A percentile compares a stretch with the other conserved stretches of the same genome.
These are phyloP conservation scores for Falco biarmicus DNA, from an alignment of 2,797 vertebrate species.

Conservation along the genomic window DNA sequence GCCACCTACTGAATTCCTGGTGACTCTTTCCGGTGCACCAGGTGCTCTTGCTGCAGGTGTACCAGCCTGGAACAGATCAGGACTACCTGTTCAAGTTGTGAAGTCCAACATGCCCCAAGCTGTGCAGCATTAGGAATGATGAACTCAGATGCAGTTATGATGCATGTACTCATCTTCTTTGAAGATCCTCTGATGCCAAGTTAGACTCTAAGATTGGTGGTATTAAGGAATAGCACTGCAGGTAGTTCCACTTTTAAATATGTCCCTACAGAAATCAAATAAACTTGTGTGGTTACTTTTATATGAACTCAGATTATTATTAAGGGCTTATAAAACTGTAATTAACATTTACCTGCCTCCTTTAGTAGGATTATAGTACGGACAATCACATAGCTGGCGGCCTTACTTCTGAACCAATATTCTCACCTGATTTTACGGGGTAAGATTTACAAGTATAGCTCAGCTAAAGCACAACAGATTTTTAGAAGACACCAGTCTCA, in stretches of 20 bases:
- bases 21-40: neutral
- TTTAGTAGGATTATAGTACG: neutral
- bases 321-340: neutral
- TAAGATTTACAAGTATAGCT: neutral
- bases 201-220: neutral
- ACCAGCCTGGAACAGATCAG: constrained; percentile 5
- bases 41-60: constrained; percentile 2
- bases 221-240: neutral
- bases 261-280: neutral
- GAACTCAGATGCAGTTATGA: neutral
- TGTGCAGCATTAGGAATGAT: neutral
- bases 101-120: neutral
- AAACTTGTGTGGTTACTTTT: neutral
- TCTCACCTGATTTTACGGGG: neutral
- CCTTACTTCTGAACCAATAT: neutral
- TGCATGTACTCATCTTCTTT: neutral
- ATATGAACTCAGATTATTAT: neutral
- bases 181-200: neutral
- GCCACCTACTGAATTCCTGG: constrained; percentile 21
- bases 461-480: neutral
- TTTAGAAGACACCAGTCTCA: neutral
- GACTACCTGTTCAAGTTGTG: constrained; percentile 3
- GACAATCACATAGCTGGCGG: neutral
- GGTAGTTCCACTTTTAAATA: neutral
- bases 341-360: neutral